Evolutionary conservation across 2,888 invertebrate species (phyloP).

Genomic region (Habroteleia sp.): DNA sequence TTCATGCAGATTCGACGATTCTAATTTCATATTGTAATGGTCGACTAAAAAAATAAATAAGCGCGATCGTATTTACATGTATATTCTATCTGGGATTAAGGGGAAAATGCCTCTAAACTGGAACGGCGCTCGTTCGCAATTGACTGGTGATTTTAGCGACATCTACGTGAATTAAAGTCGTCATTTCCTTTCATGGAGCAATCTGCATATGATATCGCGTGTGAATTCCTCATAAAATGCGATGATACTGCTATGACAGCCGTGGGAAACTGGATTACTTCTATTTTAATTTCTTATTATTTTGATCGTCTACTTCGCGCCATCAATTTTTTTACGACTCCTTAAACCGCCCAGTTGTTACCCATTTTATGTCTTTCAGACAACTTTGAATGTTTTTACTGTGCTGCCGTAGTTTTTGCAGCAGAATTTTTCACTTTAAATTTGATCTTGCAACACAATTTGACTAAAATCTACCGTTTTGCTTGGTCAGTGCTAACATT

Average conservation of each 20-base stretch:
- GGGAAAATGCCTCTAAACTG: conserved; percentile 39
- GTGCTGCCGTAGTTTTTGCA: too few relatives aligned
- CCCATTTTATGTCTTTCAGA: too few relatives aligned
- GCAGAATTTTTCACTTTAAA: too few relatives aligned
- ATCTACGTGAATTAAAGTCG: conserved; percentile 54
- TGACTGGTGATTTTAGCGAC: conserved; percentile 51
- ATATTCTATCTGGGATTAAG: conserved; percentile 25
- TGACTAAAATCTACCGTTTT: too few relatives aligned
- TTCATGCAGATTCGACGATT: conserved; percentile 45
- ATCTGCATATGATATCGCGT: conserved; percentile 60
- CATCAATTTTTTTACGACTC: conserved; percentile 7
- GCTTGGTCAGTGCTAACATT: too few relatives aligned
- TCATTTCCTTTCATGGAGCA: conserved; percentile 57
- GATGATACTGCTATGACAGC: conserved; percentile 36
- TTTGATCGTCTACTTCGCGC: conserved; percentile 6
- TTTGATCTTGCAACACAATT: too few relatives aligned
- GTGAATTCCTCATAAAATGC: conserved; percentile 42
- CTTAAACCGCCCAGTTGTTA: neutral
- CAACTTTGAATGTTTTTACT: too few relatives aligned
- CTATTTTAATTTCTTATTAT: conserved; percentile 52
- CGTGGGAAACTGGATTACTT: conserved; percentile 46
- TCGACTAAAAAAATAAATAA: conserved; percentile 40
- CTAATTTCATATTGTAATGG: conserved; percentile 39
- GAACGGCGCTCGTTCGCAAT: conserved; percentile 30
- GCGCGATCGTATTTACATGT: conserved; percentile 51